Evolutionary conservation across 2,797 vertebrate genomes (phyloP).

Genomic region (Mycteria americana): DNA sequence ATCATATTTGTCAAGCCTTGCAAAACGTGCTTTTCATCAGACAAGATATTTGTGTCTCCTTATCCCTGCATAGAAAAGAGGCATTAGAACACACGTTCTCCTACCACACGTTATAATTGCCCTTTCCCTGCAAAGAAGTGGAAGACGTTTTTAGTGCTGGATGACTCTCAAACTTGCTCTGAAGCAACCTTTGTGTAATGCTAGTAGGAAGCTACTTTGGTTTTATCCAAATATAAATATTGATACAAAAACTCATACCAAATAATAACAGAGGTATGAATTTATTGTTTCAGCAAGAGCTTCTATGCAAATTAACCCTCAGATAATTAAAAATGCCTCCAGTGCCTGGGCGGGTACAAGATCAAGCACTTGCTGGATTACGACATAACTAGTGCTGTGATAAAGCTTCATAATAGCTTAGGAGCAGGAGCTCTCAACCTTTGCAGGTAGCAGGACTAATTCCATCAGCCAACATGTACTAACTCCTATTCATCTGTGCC

Average conservation of each 20-base stretch:
- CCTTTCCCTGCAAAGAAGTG: background rate
- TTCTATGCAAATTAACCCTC: conserved; percentile 21
- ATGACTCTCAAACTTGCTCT: background rate
- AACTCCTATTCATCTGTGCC: background rate
- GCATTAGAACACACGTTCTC: background rate
- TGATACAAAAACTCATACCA: conserved; percentile 29
- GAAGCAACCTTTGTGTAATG: background rate
- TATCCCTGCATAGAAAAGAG: background rate
- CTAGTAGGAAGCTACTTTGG: background rate
- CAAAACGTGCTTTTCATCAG: background rate
- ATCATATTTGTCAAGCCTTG: background rate
- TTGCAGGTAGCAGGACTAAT: background rate
- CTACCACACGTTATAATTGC: background rate
- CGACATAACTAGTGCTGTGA: conserved; percentile 1
- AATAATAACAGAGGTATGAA: conserved; percentile 41
- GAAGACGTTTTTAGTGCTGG: background rate
- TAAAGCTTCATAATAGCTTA: conserved; percentile 13
- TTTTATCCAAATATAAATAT: conserved; percentile 23
- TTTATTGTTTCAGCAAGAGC: conserved; percentile 56
- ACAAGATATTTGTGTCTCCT: background rate
- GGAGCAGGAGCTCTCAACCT: background rate
- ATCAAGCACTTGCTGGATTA: conserved; percentile 42
- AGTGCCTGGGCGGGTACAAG: conserved; percentile 36
- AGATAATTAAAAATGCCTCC: conserved; percentile 53
- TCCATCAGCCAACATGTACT: background rate